These are phyloP conservation scores for Caenorhabditis angaria DNA, from an alignment of 2,888 invertebrate species.

Conservation along the genomic window DNA sequence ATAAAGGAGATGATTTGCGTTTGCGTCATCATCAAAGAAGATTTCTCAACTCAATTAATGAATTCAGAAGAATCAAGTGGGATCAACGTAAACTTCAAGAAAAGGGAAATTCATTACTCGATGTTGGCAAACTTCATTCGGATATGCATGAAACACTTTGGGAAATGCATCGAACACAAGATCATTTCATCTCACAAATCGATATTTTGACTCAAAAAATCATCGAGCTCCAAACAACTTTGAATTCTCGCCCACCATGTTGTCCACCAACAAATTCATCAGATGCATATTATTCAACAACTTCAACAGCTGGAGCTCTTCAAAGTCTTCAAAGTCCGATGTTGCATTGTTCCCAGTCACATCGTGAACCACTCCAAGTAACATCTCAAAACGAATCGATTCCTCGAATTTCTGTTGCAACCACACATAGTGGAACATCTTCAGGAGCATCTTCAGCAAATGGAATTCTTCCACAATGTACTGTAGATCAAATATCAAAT, in stretches of 20 bases:
- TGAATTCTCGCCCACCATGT: constrained; percentile 34
- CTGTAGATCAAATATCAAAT: constrained; percentile 34
- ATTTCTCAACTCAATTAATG: constrained; percentile 70
- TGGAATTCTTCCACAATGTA: constrained; percentile 28
- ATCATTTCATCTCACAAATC: constrained; percentile 69
- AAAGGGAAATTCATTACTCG: constrained; percentile 95
- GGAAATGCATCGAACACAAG: constrained; percentile 71
- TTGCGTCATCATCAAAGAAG: constrained; percentile 70
- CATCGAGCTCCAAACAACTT: constrained; percentile 60
- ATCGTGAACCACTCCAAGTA: constrained; percentile 47
- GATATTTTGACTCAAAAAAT: constrained; percentile 70
- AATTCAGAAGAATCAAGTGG: constrained; percentile 93
- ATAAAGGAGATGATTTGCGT: constrained; percentile 71
- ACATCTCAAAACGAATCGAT: constrained; percentile 14
- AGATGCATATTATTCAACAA: neutral
- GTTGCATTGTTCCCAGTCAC: constrained; percentile 39
- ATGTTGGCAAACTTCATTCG: constrained; percentile 86
- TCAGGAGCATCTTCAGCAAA: constrained; percentile 29
- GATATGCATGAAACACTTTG: constrained; percentile 72
- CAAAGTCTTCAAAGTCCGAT: constrained; percentile 28
- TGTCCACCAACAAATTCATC: constrained; percentile 20
- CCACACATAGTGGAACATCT: constrained; percentile 16
- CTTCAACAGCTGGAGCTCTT: constrained; percentile 9
- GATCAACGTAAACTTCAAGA: constrained; percentile 71
- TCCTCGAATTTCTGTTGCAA: constrained; percentile 45